Evolutionary conservation across 2,888 invertebrate genomes (phyloP).

Genomic region (Agapetus fuscipes): DNA sequence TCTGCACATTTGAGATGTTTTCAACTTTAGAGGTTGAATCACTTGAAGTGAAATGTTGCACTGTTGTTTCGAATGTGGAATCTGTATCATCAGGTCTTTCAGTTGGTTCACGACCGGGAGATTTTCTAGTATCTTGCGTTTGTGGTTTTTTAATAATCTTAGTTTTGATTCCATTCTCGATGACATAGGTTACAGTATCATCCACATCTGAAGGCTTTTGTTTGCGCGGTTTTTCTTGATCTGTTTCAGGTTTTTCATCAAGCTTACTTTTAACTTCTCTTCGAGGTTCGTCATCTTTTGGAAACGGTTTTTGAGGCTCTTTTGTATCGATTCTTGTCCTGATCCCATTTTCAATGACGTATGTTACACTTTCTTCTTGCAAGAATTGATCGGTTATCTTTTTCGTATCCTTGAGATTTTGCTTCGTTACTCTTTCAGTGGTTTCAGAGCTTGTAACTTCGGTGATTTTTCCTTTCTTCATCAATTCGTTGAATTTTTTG

Average conservation of each 20-base stretch:
- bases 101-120: too few species aligned
- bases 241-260: too few species aligned
- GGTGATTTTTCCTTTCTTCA: too few species aligned
- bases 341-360: constrained; percentile 16
- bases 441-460: too few species aligned
- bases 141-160: constrained; percentile 16
- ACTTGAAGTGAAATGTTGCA: too few species aligned
- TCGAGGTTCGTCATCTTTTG: not conserved
- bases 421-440: not conserved
- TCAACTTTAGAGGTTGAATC: too few species aligned
- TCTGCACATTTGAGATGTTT: too few species aligned
- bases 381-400: constrained; percentile 1
- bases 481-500: not conserved
- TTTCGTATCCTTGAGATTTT: constrained; percentile 1
- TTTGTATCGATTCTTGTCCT: constrained; percentile 8
- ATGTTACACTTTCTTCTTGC: constrained; percentile 5
- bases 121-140: constrained; percentile 8
- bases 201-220: too few species aligned
- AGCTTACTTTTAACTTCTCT: too few species aligned
- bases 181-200: constrained; percentile 10
- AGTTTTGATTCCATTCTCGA: constrained; percentile 16
- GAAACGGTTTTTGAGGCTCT: not conserved
- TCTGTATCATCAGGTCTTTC: not conserved
- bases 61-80: not conserved
- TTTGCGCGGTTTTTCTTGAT: too few species aligned